phyloP scores from a whole-genome alignment of 2,888 invertebrate genomes.

The Drosophila koepferae region DNA sequence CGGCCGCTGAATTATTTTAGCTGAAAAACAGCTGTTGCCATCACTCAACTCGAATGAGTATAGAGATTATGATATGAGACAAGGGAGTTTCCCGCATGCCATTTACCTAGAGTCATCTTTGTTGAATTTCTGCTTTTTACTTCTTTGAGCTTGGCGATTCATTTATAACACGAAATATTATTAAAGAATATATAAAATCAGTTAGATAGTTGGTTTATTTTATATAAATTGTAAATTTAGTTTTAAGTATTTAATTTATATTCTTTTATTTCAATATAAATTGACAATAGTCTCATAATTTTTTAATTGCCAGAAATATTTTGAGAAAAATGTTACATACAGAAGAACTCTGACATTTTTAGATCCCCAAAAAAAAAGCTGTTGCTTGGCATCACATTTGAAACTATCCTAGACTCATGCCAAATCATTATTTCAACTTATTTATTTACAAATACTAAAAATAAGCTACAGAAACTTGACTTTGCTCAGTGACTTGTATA shows the following conservation, averaged over 20 bases:
- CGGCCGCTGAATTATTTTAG: slow-evolving; percentile 33
- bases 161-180: no score
- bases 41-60: slow-evolving; percentile 24
- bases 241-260: no score
- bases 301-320: no score
- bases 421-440: slow-evolving; percentile 7
- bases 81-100: slow-evolving; percentile 3
- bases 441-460: slow-evolving; percentile 18
- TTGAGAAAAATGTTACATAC: no score
- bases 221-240: no score
- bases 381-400: background rate
- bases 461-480: background rate
- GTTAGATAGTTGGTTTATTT: no score
- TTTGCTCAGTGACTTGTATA: slow-evolving; percentile 25
- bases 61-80: slow-evolving; percentile 29
- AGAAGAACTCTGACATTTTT: no score
- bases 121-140: no score
- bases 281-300: no score
- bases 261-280: no score
- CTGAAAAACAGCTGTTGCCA: slow-evolving; percentile 64
- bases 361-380: background rate
- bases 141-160: no score
- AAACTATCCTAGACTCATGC: background rate
- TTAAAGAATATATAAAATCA: no score
- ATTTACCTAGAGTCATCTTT: background rate